phyloP scores from a whole-genome alignment of 1,140 invertebrate genomes.

The Cryptotermes secundus region DNA sequence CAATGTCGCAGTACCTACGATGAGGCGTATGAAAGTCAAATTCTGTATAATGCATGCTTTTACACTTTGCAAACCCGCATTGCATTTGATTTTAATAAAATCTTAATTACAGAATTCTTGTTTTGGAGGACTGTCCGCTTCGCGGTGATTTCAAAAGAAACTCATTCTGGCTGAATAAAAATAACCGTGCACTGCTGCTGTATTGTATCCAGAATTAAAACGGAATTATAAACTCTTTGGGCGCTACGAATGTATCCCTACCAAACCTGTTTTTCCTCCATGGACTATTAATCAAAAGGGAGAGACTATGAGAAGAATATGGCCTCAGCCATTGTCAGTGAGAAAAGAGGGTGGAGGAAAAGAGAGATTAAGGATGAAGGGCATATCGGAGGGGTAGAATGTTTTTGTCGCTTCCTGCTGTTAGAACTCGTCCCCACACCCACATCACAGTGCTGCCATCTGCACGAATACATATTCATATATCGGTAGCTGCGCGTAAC shows the following conservation, averaged over 20 bases:
- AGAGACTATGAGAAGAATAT: neutral
- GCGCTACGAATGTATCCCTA: neutral
- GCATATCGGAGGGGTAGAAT: neutral
- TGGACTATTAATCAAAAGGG: slow-evolving; percentile 1
- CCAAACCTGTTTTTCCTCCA: neutral
- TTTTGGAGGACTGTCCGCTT: too few relatives aligned
- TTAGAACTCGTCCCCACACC: neutral
- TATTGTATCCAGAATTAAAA: too few relatives aligned
- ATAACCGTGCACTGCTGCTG: too few relatives aligned
- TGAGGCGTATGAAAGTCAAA: too few relatives aligned
- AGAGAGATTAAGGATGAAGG: neutral
- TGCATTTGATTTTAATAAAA: too few relatives aligned
- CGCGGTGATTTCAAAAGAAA: too few relatives aligned
- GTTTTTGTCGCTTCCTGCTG: slow-evolving; percentile 17
- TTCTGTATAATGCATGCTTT: too few relatives aligned
- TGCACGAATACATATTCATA: neutral
- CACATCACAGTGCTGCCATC: neutral
- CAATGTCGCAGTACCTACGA: too few relatives aligned
- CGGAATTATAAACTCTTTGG: too few relatives aligned
- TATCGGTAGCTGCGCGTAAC: neutral
- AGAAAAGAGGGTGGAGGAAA: neutral
- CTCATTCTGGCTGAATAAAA: too few relatives aligned
- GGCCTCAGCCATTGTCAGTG: neutral
- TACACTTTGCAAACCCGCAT: too few relatives aligned
- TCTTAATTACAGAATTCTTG: too few relatives aligned